phyloP scores from a whole-genome alignment of 2,113 vertebrate species.

The Pithys albifrons region DNA sequence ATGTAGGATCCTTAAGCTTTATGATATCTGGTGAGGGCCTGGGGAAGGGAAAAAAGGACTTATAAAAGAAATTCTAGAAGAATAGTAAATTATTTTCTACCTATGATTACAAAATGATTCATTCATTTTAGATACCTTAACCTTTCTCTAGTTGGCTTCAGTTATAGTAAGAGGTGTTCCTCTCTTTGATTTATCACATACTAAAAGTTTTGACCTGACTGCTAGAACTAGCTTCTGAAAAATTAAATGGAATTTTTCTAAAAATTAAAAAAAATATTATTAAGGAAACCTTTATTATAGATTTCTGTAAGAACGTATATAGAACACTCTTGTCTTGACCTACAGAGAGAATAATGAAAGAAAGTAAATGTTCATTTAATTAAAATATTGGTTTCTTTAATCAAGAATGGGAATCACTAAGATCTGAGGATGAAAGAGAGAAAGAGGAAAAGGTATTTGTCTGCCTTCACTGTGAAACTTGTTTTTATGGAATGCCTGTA shows the following conservation, averaged over 20 bases:
- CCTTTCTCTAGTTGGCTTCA: neutral
- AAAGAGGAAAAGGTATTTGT: neutral
- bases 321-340: neutral
- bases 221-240: neutral
- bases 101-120: neutral
- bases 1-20: neutral
- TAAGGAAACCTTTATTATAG: neutral
- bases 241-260: neutral
- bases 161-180: neutral
- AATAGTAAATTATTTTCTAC: neutral
- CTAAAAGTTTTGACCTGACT: neutral
- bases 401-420: neutral
- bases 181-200: neutral
- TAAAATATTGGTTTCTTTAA: neutral
- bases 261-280: neutral
- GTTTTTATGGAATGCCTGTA: neutral
- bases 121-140: neutral
- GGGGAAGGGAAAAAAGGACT: neutral
- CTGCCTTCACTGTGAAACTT: neutral
- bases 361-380: neutral
- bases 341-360: neutral
- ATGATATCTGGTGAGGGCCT: neutral
- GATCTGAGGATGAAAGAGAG: neutral
- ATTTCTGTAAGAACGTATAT: neutral
- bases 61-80: neutral